Percentiles rank a stretch among this genome's conserved stretches.
These are phyloP conservation scores for Phalacrocorax pelagicus DNA, from an alignment of 2,113 vertebrate species.

Conservation along the genomic window DNA sequence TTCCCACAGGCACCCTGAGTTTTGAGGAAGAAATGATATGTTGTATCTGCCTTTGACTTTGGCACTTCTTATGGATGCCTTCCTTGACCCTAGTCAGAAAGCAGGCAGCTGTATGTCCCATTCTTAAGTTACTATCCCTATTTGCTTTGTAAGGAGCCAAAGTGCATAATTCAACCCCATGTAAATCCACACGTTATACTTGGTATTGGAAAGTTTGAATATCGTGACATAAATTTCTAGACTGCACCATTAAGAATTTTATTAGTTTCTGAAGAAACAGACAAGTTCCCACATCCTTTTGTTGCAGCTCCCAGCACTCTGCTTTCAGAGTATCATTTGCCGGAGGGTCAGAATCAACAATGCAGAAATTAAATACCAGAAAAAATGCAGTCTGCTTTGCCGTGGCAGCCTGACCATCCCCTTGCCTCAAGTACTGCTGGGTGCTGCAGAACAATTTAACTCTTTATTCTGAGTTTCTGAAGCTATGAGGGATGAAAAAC, in stretches of 20 bases:
- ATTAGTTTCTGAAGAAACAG: neutral
- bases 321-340: neutral
- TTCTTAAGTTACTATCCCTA: neutral
- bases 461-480: neutral
- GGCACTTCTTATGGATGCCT: neutral
- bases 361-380: neutral
- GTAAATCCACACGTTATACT: neutral
- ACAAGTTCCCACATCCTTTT: neutral
- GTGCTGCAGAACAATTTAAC: neutral
- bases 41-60: neutral
- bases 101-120: neutral
- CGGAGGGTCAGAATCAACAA: neutral
- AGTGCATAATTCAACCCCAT: neutral
- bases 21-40: neutral
- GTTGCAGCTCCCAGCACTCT: neutral
- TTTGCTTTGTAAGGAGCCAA: neutral
- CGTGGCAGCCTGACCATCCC: neutral
- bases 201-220: neutral
- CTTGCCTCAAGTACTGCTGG: neutral
- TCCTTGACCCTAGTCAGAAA: neutral
- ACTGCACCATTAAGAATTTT: neutral
- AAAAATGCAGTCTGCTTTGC: neutral
- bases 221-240: neutral
- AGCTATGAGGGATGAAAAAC: neutral
- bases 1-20: neutral